Conservation (phyloP, 2,797 vertebrate species). For the Chromis chromis region DNA sequence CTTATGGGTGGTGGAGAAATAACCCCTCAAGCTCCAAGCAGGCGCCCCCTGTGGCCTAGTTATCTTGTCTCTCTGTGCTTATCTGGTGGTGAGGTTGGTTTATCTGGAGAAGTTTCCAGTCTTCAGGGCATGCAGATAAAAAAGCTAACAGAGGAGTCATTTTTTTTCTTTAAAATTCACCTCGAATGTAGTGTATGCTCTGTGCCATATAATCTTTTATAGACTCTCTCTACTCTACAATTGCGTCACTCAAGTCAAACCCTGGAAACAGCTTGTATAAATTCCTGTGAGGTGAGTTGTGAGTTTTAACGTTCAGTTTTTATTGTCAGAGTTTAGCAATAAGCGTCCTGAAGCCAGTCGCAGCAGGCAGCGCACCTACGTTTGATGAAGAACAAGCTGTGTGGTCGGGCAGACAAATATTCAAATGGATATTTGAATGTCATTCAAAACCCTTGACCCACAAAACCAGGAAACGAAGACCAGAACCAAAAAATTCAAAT, state of each 20-base stretch:
- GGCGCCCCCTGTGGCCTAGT: constrained; percentile 23
- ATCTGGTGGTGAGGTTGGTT: constrained; percentile 54
- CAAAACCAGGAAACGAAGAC: constrained; percentile 1
- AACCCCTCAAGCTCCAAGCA: constrained; percentile 36
- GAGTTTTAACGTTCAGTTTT: constrained; percentile 58
- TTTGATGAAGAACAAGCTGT: constrained; percentile 49
- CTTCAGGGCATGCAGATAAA: constrained; percentile 36
- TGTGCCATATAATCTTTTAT: constrained; percentile 20
- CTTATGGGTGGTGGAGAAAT: constrained; percentile 54
- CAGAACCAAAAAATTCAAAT: constrained; percentile 4
- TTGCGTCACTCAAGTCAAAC: constrained; percentile 15
- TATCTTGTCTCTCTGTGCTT: constrained; percentile 41
- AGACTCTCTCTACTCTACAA: not conserved
- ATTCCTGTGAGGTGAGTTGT: constrained; percentile 57
- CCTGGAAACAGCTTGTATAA: constrained; percentile 40
- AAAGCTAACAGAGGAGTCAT: constrained; percentile 16
- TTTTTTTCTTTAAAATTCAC: constrained; percentile 6
- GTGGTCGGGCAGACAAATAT: constrained; percentile 1
- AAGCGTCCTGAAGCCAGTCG: constrained; percentile 26
- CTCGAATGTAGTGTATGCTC: not conserved
- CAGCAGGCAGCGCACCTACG: constrained; percentile 58
- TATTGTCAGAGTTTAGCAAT: constrained; percentile 50
- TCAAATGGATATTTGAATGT: not conserved
- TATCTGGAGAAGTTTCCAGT: constrained; percentile 54
- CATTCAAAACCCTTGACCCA: constrained; percentile 9